Base-by-base conservation (phyloP, 2,888 invertebrate genomes). In the Yponomeuta malinellus region DNA sequence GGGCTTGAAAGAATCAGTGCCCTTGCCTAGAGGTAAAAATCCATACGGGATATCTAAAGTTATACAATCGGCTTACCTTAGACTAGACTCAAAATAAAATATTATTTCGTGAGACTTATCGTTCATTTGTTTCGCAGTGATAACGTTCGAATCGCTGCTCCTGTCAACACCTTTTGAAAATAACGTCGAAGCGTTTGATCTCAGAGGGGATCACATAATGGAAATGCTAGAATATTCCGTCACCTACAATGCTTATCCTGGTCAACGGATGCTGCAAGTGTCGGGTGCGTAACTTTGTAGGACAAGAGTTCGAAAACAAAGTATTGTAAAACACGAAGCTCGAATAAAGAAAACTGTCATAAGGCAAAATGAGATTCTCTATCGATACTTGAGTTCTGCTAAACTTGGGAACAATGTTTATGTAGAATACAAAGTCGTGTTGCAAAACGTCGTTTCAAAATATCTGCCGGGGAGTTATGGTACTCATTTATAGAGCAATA, bases 141-240 rank as follows among this genome's bases (percentile, higher is more conserved):
- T 96, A 64, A 96, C 95, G 1, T 95, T 93, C 74, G 94, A 94
- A 72, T 95, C 96, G 73, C 78, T 97, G 68, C 85, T 96, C n/a
- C 88, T 94, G 10, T 93, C 95, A 9, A 93, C 94, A 37, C 97
- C 97, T 0, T 97, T 97, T 80, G 94, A 94, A 76, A 97, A 97
- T 78, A 94, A 93, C 12, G 90, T 97, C 33, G 95, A 96, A 81
- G 92, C 95, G 0, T 94, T 95, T 68, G 95, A 95, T 76, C 80
- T 97, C 63, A 89, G 93, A 72, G 97, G 97, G 0, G 92, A 93
- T 72, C 93, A 95, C 75, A 87, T 97, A 31, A 77, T 93, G 75
- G 93, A 94, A 75, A 93, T 95, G 77, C 85, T 95, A 48, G 95
- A 95, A 77, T 92, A 80, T 73, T 88, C 93, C 0, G 93, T 93